Evolutionary conservation across 2,888 invertebrate species (phyloP).

Genomic region (Tupiocoris notatus): DNA sequence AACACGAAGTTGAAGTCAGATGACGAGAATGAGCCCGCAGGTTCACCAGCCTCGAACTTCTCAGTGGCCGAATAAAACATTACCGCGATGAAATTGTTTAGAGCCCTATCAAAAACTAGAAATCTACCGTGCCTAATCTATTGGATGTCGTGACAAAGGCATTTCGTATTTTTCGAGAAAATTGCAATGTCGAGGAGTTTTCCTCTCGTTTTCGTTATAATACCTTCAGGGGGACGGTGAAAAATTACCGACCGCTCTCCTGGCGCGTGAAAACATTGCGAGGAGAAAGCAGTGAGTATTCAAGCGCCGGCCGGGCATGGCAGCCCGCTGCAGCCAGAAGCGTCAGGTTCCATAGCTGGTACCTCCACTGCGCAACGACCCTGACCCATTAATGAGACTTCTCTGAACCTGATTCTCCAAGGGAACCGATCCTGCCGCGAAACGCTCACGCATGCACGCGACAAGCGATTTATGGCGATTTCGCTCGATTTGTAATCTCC

Average conservation of each 20-base stretch:
- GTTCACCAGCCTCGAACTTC: neutral
- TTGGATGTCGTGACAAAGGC: neutral
- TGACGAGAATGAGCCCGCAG: too few relatives aligned
- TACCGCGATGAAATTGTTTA: neutral
- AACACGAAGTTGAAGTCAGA: too few relatives aligned
- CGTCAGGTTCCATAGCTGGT: neutral
- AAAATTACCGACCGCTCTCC: neutral
- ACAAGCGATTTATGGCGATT: too few relatives aligned
- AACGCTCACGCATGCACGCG: too few relatives aligned
- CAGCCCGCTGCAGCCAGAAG: neutral
- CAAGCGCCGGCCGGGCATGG: too few relatives aligned
- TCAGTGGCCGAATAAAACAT: neutral
- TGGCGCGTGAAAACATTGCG: neutral
- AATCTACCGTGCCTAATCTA: neutral
- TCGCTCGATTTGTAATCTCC: too few relatives aligned
- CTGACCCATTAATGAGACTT: neutral
- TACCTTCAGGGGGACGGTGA: neutral
- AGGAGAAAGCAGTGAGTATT: neutral
- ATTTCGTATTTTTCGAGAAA: neutral
- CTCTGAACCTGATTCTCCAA: neutral
- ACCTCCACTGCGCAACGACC: neutral
- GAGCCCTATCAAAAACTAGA: neutral
- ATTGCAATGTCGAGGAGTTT: neutral
- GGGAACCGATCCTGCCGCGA: too few relatives aligned
- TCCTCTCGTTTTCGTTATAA: constrained; percentile 1